Conservation (phyloP, 2,113 vertebrate species). For the Corythaixoides concolor region DNA sequence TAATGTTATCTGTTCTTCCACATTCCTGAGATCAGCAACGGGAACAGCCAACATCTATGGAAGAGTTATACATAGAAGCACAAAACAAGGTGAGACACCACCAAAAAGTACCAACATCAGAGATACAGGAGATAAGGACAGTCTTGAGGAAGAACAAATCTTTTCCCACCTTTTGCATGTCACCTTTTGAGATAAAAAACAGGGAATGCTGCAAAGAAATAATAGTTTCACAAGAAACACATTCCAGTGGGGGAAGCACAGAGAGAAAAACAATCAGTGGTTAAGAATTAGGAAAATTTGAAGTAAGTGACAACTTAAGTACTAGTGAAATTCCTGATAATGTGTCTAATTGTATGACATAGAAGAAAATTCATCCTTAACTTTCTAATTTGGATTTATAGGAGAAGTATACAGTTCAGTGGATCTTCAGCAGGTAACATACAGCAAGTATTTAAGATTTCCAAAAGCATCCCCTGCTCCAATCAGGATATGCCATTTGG, state of each 20-base stretch:
- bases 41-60: neutral
- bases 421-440: neutral
- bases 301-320: neutral
- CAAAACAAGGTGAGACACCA: neutral
- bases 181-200: neutral
- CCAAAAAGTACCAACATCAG: neutral
- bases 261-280: neutral
- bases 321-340: neutral
- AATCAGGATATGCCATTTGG: neutral
- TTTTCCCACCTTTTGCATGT: neutral
- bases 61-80: neutral
- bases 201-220: neutral
- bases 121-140: neutral
- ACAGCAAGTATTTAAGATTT: neutral
- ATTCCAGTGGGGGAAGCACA: neutral
- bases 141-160: neutral
- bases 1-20: neutral
- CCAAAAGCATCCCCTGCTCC: neutral
- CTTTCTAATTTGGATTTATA: neutral
- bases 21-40: neutral
- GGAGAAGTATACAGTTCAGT: neutral
- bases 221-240: neutral
- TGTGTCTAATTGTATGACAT: neutral
- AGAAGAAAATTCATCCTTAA: neutral
- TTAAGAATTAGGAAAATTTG: neutral